These are phyloP conservation scores for Rhagonycha fulva DNA, from an alignment of 2,888 invertebrate genomes.

Conservation along the genomic window DNA sequence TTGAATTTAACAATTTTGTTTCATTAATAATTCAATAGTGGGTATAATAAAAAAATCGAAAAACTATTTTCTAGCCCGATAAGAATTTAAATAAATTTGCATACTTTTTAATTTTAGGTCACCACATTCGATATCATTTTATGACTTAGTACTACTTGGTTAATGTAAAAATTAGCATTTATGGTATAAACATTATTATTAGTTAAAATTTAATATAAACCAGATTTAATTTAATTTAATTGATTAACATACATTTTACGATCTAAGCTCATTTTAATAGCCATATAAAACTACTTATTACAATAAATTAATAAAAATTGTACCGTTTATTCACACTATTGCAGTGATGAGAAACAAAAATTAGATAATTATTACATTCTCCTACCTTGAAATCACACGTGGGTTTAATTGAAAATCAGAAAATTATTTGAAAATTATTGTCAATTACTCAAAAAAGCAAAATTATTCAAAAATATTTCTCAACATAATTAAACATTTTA, in stretches of 20 bases:
- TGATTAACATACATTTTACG: constrained; percentile 8
- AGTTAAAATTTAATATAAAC: not conserved
- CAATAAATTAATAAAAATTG: not conserved
- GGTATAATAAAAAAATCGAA: constrained; percentile 34
- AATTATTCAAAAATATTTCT: too few species aligned
- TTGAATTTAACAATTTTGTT: constrained; percentile 10
- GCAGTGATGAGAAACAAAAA: not conserved
- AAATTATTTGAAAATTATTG: too few species aligned
- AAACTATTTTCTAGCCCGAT: constrained; percentile 33
- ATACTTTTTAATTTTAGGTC: constrained; percentile 35
- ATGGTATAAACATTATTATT: constrained; percentile 16
- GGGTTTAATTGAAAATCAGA: not conserved
- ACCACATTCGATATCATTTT: constrained; percentile 35
- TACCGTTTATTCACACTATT: not conserved
- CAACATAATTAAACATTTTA: too few species aligned
- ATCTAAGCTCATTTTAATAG: not conserved
- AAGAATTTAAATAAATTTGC: constrained; percentile 36
- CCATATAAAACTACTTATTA: not conserved
- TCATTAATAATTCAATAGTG: constrained; percentile 32
- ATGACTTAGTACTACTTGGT: constrained; percentile 17
- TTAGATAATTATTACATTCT: not conserved
- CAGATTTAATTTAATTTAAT: constrained; percentile 18
- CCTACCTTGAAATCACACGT: not conserved
- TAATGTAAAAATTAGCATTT: constrained; percentile 25
- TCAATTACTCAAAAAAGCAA: too few species aligned